A percentile compares a stretch with the other conserved stretches of the same genome.
phyloP scores from a whole-genome alignment of 1,140 invertebrate species.

The Trissolcus basalis region DNA sequence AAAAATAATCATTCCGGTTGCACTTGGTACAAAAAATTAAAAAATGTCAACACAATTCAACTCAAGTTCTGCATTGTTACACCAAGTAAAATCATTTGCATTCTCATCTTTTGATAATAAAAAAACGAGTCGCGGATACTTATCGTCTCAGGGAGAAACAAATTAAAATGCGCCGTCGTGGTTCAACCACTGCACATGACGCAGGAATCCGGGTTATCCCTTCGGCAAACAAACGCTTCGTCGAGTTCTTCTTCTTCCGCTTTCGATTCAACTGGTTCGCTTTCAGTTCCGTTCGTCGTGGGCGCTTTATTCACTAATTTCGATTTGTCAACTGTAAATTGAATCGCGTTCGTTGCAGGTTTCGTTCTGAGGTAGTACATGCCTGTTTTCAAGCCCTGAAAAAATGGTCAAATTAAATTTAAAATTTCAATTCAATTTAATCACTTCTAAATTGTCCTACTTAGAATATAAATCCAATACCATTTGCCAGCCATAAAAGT shows the following conservation, averaged over 20 bases:
- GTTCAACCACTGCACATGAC: constrained; percentile 84
- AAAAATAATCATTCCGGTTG: too few species aligned
- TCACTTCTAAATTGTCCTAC: constrained; percentile 9
- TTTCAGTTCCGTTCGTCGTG: constrained; percentile 32
- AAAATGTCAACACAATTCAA: too few species aligned
- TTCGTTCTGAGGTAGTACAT: constrained; percentile 99
- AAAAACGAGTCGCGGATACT: too few species aligned
- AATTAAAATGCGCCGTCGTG: too few species aligned
- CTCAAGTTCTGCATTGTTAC: too few species aligned
- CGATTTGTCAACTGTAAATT: constrained; percentile 97
- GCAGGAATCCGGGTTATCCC: constrained; percentile 94
- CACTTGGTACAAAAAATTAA: too few species aligned
- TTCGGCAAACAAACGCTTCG: constrained; percentile 86
- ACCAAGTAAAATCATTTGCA: too few species aligned
- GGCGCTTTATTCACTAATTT: constrained; percentile 78
- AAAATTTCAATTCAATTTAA: too few species aligned
- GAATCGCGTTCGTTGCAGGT: constrained; percentile 95
- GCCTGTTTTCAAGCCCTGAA: constrained; percentile 95
- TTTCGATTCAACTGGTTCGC: constrained; percentile 50
- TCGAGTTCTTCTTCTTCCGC: constrained; percentile 78
- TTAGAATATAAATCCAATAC: constrained; percentile 71
- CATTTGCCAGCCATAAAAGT: constrained; percentile 98
- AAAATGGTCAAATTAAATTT: constrained; percentile 26
- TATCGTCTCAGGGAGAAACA: too few species aligned
- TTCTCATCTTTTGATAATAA: too few species aligned